These are phyloP conservation scores for Drosophila sp. DNA, from an alignment of 1,140 invertebrate genomes.

Conservation along the genomic window DNA sequence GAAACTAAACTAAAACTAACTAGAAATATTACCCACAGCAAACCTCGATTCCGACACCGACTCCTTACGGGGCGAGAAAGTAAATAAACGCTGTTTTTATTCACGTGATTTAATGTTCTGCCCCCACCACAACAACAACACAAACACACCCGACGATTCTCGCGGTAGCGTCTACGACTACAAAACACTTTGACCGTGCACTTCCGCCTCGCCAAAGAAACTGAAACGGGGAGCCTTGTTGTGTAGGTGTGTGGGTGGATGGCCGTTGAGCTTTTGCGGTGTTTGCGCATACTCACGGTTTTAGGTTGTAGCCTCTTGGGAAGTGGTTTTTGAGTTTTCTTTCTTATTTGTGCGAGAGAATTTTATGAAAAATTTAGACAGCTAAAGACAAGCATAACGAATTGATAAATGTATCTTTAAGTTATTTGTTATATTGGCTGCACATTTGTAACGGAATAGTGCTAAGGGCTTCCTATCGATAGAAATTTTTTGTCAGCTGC, in stretches of 20 bases:
- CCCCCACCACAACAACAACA: slow-evolving; percentile 27
- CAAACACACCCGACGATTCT: slow-evolving; percentile 33
- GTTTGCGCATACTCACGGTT: slow-evolving; percentile 13
- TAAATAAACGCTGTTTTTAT: slow-evolving; percentile 70
- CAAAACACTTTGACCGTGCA: slow-evolving; percentile 22
- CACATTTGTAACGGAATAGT: neutral
- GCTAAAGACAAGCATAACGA: neutral
- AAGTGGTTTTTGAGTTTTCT: slow-evolving; percentile 2
- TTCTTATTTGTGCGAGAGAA: neutral
- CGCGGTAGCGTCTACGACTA: slow-evolving; percentile 2
- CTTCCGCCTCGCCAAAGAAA: slow-evolving; percentile 47
- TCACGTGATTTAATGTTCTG: slow-evolving; percentile 68
- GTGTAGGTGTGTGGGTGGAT: neutral
- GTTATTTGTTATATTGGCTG: neutral
- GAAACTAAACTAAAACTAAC: slow-evolving; percentile 18
- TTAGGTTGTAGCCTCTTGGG: neutral
- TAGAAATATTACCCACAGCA: slow-evolving; percentile 44
- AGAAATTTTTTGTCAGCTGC: neutral
- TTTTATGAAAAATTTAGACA: neutral
- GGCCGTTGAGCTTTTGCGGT: slow-evolving; percentile 21
- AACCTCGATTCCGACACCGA: slow-evolving; percentile 28
- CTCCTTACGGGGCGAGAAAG: slow-evolving; percentile 31
- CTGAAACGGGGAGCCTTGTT: slow-evolving; percentile 1
- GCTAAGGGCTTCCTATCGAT: neutral
- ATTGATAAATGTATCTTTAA: too few relatives aligned